Base-by-base conservation (phyloP, 2,888 invertebrate species). In the Embidobia sp. region DNA sequence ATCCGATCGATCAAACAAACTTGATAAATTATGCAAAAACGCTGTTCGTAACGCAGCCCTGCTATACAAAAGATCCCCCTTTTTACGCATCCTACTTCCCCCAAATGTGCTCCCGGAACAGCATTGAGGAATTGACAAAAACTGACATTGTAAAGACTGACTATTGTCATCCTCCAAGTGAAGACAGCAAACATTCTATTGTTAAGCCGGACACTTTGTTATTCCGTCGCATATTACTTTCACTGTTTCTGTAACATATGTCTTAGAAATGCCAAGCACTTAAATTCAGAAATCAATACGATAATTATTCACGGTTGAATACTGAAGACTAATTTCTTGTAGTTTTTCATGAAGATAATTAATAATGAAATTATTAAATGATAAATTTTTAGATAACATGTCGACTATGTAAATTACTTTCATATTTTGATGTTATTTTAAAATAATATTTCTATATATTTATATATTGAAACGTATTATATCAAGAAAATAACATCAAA, bases 181-280 rank as follows among this genome's bases (percentile, higher is more conserved):
- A 85, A 87, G 87, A 87, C 86, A 85, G 87, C 87, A 87, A 88
- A 88, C 87, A 87, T 85, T 70, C 80, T 85, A 87, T 88, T 88
- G 88, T 86, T 70, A 26, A 35, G 40, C 51, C 40, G 66, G 69
- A 80, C 79, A 80, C 73, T 79, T 76, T 80, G 80, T 80, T 80
- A 77, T 49, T 72, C 49, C 69, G 51, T 49, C 66, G 55, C 55
- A 72, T 63, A 66, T 67, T 55, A 61, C 48, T 59, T 72, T 72
- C 67, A 77, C 55, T 72, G 66, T 72, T 59, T 59, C 74, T 49
- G 13, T 51, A 66, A 40, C 44, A 49, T 44, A 46, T 59, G 48
- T 57, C 66, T 64, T 55, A 18, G 49, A 55, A 29, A 57, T 44
- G 31, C 40, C 33, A 40, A 66, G 33, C 57, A 57, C 44, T 59